Evolutionary conservation across 1,140 invertebrate genomes (phyloP).

Genomic region (Armadillidium nasatum): DNA sequence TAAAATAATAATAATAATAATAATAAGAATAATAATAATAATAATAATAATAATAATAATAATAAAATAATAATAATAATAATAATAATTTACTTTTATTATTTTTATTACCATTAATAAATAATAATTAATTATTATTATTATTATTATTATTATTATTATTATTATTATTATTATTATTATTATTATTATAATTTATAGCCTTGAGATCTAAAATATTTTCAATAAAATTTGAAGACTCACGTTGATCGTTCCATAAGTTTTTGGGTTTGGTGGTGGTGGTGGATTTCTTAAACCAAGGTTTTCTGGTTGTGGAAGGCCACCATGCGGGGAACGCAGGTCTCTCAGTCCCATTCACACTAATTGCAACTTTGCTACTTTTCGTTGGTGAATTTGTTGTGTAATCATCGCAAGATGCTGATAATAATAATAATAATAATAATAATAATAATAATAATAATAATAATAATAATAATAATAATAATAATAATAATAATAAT

Average conservation of each 20-base stretch:
- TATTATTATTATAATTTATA: too few species aligned
- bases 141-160: neutral
- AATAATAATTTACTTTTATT: neutral
- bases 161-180: neutral
- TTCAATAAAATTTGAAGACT: too few species aligned
- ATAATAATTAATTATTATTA: neutral
- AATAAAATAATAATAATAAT: slow-evolving; percentile 6
- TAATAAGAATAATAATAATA: slow-evolving; percentile 2
- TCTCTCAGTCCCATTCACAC: neutral
- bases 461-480: slow-evolving; percentile 15
- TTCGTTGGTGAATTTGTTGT: neutral
- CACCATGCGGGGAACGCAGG: neutral
- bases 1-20: slow-evolving; percentile 15
- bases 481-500: slow-evolving; percentile 15
- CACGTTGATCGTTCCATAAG: neutral
- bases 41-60: neutral
- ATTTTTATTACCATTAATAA: neutral
- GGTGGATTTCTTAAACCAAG: neutral
- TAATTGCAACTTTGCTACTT: neutral
- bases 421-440: neutral
- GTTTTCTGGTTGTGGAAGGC: neutral
- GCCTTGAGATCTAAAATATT: too few species aligned
- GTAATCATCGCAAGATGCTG: neutral
- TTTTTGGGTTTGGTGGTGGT: neutral
- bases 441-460: slow-evolving; percentile 11